A percentile compares a stretch with the other conserved stretches of the same genome.
Evolutionary conservation across 2,113 vertebrate species (phyloP).

Genomic region (Ciconia stormi): DNA sequence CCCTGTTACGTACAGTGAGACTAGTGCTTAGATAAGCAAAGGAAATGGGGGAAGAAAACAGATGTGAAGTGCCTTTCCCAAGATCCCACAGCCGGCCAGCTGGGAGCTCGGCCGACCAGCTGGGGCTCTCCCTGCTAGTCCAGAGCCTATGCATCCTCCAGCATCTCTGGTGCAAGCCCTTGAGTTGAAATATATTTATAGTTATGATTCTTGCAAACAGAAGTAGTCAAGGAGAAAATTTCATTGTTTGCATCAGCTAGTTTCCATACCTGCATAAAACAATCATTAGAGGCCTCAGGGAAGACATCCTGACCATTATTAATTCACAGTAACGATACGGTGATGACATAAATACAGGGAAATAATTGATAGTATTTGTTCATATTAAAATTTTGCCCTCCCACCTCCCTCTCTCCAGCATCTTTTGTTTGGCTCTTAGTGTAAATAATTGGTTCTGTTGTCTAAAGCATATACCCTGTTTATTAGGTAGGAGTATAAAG

Average conservation of each 20-base stretch:
- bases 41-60: constrained; percentile 32
- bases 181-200: neutral
- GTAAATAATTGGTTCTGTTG: constrained; percentile 8
- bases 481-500: neutral
- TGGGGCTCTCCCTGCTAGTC: neutral
- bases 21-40: constrained; percentile 36
- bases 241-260: neutral
- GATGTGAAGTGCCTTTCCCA: neutral
- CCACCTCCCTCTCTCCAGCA: neutral
- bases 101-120: neutral
- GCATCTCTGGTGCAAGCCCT: neutral
- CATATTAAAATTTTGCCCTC: neutral
- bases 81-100: neutral
- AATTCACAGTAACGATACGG: neutral
- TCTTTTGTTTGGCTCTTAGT: constrained; percentile 4
- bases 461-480: neutral
- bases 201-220: neutral
- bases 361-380: neutral
- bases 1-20: neutral
- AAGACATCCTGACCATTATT: neutral
- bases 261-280: neutral
- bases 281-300: neutral
- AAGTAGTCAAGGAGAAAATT: neutral
- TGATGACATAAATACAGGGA: neutral
- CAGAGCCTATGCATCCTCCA: neutral